phyloP scores from a whole-genome alignment of 2,113 vertebrate species.

The Gavialis gangeticus region DNA sequence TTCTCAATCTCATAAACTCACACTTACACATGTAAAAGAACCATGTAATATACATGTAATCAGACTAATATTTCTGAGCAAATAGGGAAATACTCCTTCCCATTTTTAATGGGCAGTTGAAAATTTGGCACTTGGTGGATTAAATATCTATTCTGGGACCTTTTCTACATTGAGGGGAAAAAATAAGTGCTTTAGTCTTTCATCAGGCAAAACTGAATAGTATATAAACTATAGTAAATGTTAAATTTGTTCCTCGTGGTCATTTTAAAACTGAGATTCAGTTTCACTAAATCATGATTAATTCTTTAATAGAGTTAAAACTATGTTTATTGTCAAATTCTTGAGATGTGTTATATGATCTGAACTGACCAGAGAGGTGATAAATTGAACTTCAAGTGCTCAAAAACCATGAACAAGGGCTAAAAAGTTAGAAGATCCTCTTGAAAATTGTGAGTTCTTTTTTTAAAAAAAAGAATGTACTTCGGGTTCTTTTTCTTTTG shows the following conservation, averaged over 20 bases:
- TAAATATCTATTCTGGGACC: background rate
- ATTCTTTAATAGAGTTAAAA: background rate
- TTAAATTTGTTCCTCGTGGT: background rate
- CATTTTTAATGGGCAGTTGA: background rate
- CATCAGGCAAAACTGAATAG: background rate
- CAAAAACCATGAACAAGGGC: background rate
- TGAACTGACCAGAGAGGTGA: background rate
- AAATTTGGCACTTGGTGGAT: background rate
- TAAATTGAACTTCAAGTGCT: background rate
- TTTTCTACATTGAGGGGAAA: background rate
- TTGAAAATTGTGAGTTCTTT: background rate
- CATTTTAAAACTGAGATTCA: background rate
- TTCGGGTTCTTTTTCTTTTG: background rate
- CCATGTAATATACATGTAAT: background rate
- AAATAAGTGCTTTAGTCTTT: background rate
- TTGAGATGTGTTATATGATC: background rate
- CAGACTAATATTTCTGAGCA: background rate
- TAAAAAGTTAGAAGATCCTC: background rate
- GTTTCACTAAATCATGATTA: background rate
- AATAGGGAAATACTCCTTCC: background rate
- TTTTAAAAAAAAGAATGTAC: accelerated
- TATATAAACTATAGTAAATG: background rate
- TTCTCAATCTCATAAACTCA: background rate
- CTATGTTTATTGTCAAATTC: background rate
- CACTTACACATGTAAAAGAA: background rate